Evolutionary conservation across 2,113 vertebrate species (phyloP), one percentile per base, ranked within the genome.

Genomic region (Tyto alba): DNA sequence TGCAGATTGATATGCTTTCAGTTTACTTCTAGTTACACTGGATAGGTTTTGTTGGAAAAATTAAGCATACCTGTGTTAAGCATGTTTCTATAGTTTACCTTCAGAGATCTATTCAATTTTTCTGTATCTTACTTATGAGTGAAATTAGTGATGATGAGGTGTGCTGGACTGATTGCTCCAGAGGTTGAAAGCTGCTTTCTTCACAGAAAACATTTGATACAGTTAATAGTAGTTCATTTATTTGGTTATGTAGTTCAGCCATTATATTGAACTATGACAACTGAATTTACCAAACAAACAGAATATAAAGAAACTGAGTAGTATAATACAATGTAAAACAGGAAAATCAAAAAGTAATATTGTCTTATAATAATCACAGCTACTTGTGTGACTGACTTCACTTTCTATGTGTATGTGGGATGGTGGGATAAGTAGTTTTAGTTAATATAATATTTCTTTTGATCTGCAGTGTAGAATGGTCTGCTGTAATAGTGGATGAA

Each of bases 401-500:
- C 6, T 63, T 63, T 48, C 26, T 68, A 9, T 38, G 4, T 68
- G 3, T 67, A 7, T 76, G 13, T 34, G 32, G 34, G 9, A 40
- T 89, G 56, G 64, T 9, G 4, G 16, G 11, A 36, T 40, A 71
- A 43, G 7, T 78, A n/a, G 16, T 41, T 45, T 73, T n/a, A 87
- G 5, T 53, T 89, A 90, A 94, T 56, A 53, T 13, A 63, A 3
- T 72, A 11, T 59, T 92, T 87, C 60, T 36, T 87, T 92, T 92
- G 38, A 40, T 96, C 36, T 96, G 18, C 95, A 99, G 99, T 85
- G 90, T 99, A 80, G 96, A 98, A 48, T 99, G 99, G 99, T 99
- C 98, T 84, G 99, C 99, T 95, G 96, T 99, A 66, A 98, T 99
- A 95, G 99, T 99, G 55, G 99, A 99, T 53, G 99, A 99, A 98